phyloP scores from a whole-genome alignment of 2,113 vertebrate species.

The Mus musculus region GRCm39 chr3:151615501-151616000 shows the following conservation, averaged over 20 bases:
- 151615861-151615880: no score
- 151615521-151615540: not conserved
- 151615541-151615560: no score
- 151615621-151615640: not conserved
- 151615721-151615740: not conserved
- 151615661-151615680: not conserved
- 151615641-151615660: not conserved
- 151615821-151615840: not conserved
- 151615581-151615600: not conserved
- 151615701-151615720: not conserved
- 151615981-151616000: conserved; percentile 62
- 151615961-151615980: conserved; percentile 63
- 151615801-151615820: not conserved
- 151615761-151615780: not conserved
- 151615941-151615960: conserved; percentile 63
- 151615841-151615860: not conserved
- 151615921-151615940: conserved; percentile 61
- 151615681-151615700: not conserved
- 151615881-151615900: not conserved
- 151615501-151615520: conserved; percentile 37
- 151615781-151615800: not conserved
- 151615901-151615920: not conserved
- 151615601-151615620: not conserved
- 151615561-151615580: not conserved
- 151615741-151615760: not conserved